phyloP scores from a whole-genome alignment of 2,888 invertebrate species.

The Tuberolachnus salignus region DNA sequence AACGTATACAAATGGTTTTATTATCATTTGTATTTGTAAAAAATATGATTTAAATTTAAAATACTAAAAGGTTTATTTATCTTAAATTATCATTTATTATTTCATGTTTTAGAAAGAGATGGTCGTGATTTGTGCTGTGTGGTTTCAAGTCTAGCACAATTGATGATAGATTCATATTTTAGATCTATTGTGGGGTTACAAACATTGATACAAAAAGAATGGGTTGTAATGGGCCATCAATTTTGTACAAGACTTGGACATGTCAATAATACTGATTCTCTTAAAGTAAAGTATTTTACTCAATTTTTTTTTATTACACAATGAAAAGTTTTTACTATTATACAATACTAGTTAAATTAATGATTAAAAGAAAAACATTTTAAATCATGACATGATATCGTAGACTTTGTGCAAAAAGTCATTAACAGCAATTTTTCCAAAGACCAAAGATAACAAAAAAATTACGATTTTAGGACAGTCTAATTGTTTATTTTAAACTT shows the following conservation, averaged over 20 bases:
- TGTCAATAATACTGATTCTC: conserved; percentile 59
- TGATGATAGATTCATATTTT: conserved; percentile 82
- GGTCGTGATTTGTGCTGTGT: conserved; percentile 88
- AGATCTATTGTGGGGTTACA: conserved; percentile 87
- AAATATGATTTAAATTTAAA: too few species aligned
- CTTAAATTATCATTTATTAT: too few species aligned
- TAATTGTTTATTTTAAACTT: too few species aligned
- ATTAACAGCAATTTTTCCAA: too few species aligned
- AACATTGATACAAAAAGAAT: conserved; percentile 90
- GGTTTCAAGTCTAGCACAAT: conserved; percentile 83
- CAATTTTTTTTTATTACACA: background rate
- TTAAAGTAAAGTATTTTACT: conserved; percentile 57
- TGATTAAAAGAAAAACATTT: too few species aligned
- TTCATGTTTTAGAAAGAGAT: conserved; percentile 68
- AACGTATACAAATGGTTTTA: too few species aligned
- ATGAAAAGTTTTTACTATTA: background rate
- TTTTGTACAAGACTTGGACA: conserved; percentile 68
- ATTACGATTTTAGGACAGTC: too few species aligned
- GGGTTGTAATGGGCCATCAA: conserved; percentile 91
- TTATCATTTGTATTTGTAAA: too few species aligned
- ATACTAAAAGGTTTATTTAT: too few species aligned
- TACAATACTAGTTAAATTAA: background rate
- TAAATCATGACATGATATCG: too few species aligned
- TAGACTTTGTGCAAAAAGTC: too few species aligned
- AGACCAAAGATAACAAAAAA: too few species aligned